phyloP scores from a whole-genome alignment of 2,113 vertebrate genomes.

The Hemiprocne comata region DNA sequence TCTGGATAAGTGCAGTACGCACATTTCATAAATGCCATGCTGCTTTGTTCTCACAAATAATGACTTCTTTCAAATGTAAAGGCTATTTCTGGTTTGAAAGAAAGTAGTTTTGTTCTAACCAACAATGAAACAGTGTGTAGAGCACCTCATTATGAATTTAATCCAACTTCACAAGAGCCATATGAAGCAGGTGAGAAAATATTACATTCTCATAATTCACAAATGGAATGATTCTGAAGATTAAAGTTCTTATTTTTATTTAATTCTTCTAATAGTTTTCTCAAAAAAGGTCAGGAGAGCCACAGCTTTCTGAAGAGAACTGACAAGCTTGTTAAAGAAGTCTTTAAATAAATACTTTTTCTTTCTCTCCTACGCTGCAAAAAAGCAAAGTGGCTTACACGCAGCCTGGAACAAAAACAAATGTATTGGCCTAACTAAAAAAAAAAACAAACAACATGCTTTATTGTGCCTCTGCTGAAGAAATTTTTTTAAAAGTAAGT shows the following conservation, averaged over 20 bases:
- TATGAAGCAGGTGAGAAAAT: constrained; percentile 22
- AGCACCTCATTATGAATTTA: not conserved
- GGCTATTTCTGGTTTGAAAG: not conserved
- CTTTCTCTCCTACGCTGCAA: not conserved
- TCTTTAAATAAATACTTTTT: not conserved
- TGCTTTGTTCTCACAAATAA: constrained; percentile 18
- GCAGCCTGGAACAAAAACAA: not conserved
- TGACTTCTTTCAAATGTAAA: constrained; percentile 2
- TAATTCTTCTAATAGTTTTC: constrained; percentile 19
- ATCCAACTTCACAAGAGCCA: not conserved
- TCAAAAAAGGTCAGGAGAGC: constrained; percentile 15
- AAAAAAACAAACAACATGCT: not conserved
- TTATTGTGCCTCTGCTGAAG: not conserved
- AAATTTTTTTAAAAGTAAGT: not conserved
- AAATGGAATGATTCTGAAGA: not conserved
- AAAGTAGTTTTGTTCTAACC: not conserved
- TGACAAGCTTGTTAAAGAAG: not conserved
- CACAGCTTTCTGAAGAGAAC: not conserved
- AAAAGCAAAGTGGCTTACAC: not conserved
- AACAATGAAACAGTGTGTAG: not conserved
- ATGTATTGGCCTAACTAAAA: not conserved
- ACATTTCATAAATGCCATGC: not conserved
- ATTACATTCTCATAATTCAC: not conserved
- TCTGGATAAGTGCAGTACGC: not conserved
- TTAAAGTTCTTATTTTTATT: not conserved